Base-by-base conservation (phyloP, 2,797 vertebrate genomes). In the Spinus olivaceus region DNA sequence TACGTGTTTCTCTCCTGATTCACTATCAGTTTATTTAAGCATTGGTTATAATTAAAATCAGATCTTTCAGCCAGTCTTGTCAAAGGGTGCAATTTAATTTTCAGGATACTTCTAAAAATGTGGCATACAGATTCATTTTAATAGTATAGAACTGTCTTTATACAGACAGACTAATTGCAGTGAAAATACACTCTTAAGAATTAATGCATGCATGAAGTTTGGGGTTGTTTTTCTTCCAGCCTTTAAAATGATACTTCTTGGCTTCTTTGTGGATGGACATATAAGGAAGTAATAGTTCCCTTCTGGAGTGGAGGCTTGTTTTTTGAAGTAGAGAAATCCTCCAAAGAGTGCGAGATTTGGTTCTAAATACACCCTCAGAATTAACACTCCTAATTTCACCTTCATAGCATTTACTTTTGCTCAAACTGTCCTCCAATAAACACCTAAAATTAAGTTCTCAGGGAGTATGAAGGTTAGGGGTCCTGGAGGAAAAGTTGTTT, bases 201-300 rank as follows among this genome's bases (percentile, higher is more conserved):
- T 51, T 41, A 60, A 65, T 33, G 27, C 1, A 2, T 42, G 8
- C 18, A 9, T 35, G 15, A 83, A 18, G 5, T 32, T 44, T 19
- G 33, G 23, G 3, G 0, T 14, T 19, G 21, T 57, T 37, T 46
- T 24, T 4, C 2, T 6, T 63, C 4, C 3, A 32, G 2, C 5
- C 32, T 73, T 88, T 72, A 33, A 42, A 86, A 39, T 49, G 9
- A 30, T 64, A 25, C 51, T 71, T 67, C 41, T 4, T 78, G n/a
- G 6, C 20, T 74, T 44, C 33, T 84, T 69, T 87, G 39, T 25
- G 64, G 41, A 21, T 54, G 37, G 39, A 44, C 10, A 2, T 90
- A 23, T 5, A 81, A 66, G 14, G 54, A 87, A 35, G 8, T 39
- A 33, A 20, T 37, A 37, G 20, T 21, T 89, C 44, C 39, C 24